These are phyloP conservation scores for Pseudoatta argentina DNA, from an alignment of 1,140 invertebrate species.

Conservation along the genomic window DNA sequence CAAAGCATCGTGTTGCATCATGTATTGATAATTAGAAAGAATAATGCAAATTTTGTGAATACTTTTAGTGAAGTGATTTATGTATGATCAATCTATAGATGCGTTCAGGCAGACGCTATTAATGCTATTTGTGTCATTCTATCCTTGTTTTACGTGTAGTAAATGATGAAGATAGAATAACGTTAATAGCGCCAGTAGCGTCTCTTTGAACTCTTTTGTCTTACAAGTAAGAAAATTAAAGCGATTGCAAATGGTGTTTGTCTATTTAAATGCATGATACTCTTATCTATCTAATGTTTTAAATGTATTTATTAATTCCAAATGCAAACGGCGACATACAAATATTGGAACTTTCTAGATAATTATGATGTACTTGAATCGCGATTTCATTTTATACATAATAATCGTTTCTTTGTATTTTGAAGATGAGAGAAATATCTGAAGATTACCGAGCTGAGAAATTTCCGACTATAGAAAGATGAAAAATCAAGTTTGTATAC, in stretches of 20 bases:
- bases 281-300: conserved; percentile 9
- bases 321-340: background rate
- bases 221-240: background rate
- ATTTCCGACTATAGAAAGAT: background rate
- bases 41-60: conserved; percentile 2
- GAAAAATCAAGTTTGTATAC: background rate
- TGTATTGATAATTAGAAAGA: background rate
- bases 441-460: background rate
- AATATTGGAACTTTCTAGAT: background rate
- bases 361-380: background rate
- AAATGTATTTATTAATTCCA: background rate
- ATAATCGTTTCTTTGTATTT: background rate
- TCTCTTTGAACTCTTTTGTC: background rate
- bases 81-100: background rate
- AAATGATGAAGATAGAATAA: too few relatives aligned
- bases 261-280: background rate
- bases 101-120: too few relatives aligned
- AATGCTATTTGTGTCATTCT: too few relatives aligned
- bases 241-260: background rate
- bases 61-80: background rate
- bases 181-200: too few relatives aligned
- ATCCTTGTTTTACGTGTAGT: too few relatives aligned
- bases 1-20: conserved; percentile 1
- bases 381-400: background rate
- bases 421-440: background rate